phyloP scores from a whole-genome alignment of 2,888 invertebrate genomes.

The Cephus rjabovi region DNA sequence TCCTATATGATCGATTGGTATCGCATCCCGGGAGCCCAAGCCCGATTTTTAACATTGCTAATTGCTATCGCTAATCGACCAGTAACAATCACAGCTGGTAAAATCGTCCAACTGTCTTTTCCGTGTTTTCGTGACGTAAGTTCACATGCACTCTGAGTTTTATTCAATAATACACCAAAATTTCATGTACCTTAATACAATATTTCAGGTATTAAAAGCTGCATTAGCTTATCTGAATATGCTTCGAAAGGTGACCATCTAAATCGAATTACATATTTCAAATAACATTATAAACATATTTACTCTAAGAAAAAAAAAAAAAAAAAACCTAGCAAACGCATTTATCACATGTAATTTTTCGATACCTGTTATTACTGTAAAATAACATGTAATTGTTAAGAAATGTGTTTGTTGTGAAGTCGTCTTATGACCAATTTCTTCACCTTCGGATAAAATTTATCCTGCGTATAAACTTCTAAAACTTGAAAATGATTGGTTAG shows the following conservation, averaged over 20 bases:
- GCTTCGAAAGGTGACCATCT: slow-evolving; percentile 38
- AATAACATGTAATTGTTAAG: neutral
- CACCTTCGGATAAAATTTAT: too few species aligned
- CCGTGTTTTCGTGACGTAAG: slow-evolving; percentile 48
- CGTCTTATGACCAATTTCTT: too few species aligned
- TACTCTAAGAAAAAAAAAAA: neutral
- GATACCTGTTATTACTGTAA: neutral
- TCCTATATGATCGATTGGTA: slow-evolving; percentile 55
- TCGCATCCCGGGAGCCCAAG: slow-evolving; percentile 36
- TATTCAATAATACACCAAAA: neutral
- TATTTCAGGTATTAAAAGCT: slow-evolving; percentile 42
- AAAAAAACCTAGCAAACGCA: neutral
- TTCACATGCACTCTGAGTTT: slow-evolving; percentile 6
- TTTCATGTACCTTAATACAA: neutral
- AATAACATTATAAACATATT: neutral
- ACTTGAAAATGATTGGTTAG: too few species aligned
- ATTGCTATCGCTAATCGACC: slow-evolving; percentile 43
- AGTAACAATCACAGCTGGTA: slow-evolving; percentile 52
- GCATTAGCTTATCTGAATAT: slow-evolving; percentile 45
- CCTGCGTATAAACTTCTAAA: too few species aligned
- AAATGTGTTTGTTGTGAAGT: neutral
- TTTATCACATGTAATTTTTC: neutral
- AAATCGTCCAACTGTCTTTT: slow-evolving; percentile 46
- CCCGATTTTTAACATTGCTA: slow-evolving; percentile 43
- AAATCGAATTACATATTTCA: neutral